phyloP scores from a whole-genome alignment of 2,888 invertebrate genomes.

The Ceraclea dissimilis region DNA sequence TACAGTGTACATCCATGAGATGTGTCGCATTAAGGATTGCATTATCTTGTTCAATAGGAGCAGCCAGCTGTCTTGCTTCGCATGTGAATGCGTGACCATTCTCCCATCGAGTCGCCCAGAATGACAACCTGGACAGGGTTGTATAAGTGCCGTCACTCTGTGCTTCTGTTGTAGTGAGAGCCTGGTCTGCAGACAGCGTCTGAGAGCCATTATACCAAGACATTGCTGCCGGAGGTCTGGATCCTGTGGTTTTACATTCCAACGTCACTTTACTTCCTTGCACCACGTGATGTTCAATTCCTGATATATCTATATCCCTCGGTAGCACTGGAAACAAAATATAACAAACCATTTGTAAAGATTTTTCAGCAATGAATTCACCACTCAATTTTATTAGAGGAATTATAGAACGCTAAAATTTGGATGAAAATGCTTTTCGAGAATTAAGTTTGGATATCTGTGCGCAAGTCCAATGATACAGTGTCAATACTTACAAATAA shows the following conservation, averaged over 20 bases:
- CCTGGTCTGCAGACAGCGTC: slow-evolving; percentile 16
- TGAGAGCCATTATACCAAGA: slow-evolving; percentile 77
- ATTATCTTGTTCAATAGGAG: slow-evolving; percentile 38
- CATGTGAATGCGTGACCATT: slow-evolving; percentile 73
- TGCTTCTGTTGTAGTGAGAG: slow-evolving; percentile 13
- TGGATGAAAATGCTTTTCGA: too few species aligned
- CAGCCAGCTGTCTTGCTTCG: slow-evolving; percentile 75
- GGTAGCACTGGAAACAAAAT: slow-evolving; percentile 62
- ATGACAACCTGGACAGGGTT: slow-evolving; percentile 69
- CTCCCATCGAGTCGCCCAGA: slow-evolving; percentile 74
- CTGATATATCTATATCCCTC: slow-evolving; percentile 64
- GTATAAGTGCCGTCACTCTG: slow-evolving; percentile 74
- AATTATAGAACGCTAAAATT: too few species aligned
- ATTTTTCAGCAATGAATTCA: too few species aligned
- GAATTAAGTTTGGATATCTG: too few species aligned
- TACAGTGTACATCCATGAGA: slow-evolving; percentile 79
- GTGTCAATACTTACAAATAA: slow-evolving; percentile 59
- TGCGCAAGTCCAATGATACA: too few species aligned
- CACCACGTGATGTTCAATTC: slow-evolving; percentile 70
- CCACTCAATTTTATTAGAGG: too few species aligned
- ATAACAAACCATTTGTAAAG: too few species aligned
- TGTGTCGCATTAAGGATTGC: slow-evolving; percentile 64
- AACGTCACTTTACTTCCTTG: slow-evolving; percentile 74
- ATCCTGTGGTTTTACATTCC: slow-evolving; percentile 69
- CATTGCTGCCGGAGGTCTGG: slow-evolving; percentile 74